phyloP scores from a whole-genome alignment of 2,797 vertebrate genomes.

The Linurgus olivaceus region DNA sequence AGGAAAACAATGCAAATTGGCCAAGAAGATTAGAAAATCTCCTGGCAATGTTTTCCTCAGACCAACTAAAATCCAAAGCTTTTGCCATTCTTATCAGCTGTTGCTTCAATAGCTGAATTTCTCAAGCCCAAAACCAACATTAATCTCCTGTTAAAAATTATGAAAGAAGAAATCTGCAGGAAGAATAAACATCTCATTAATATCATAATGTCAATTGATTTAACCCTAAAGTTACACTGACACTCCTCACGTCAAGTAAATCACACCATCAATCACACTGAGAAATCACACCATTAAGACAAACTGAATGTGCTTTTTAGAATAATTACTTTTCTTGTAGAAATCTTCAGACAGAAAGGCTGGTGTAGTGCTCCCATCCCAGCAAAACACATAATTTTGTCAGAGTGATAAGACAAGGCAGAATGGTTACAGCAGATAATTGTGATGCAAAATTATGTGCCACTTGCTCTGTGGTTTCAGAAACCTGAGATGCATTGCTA shows the following conservation, averaged over 20 bases:
- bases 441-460: not conserved
- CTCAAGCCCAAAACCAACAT: not conserved
- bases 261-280: not conserved
- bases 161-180: not conserved
- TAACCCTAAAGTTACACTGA: not conserved
- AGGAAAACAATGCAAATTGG: not conserved
- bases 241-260: not conserved
- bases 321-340: not conserved
- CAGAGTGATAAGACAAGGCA: not conserved
- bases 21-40: not conserved
- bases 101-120: not conserved
- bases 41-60: not conserved
- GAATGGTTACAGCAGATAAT: not conserved
- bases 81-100: not conserved
- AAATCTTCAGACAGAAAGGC: not conserved
- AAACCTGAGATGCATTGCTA: not conserved
- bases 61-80: not conserved
- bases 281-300: not conserved
- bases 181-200: not conserved
- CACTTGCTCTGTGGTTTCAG: not conserved
- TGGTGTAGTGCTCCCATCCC: not conserved
- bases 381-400: not conserved
- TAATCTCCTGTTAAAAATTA: not conserved
- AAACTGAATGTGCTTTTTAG: not conserved
- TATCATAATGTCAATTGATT: not conserved